Conservation (phyloP, 2,113 vertebrate genomes). For the Toxostoma redivivum region DNA sequence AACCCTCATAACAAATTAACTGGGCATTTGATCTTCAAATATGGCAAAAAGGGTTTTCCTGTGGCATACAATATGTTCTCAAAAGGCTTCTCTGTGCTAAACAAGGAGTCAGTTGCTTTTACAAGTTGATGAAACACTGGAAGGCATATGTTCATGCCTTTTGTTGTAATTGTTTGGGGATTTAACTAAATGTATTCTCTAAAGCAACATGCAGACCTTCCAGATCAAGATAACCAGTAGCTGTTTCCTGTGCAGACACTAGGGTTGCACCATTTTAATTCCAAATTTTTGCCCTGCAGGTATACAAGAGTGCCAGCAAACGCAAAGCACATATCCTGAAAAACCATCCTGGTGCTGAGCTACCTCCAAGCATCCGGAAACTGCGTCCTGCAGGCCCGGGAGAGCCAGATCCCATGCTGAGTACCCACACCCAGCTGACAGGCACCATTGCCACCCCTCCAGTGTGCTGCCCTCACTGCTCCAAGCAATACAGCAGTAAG, state of each 20-base stretch:
- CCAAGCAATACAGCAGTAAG: constrained; percentile 99
- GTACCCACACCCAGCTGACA: constrained; percentile 96
- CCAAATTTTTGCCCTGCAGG: constrained; percentile 67
- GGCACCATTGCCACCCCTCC: constrained; percentile 95
- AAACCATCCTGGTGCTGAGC: constrained; percentile 94
- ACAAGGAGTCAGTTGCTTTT: neutral
- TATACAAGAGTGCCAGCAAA: constrained; percentile 98
- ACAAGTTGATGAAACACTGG: neutral
- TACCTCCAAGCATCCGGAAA: constrained; percentile 96
- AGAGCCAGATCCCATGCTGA: constrained; percentile 96
- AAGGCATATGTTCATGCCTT: neutral
- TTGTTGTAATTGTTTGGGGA: neutral
- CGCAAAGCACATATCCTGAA: constrained; percentile 98
- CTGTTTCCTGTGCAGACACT: neutral
- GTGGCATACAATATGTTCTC: neutral
- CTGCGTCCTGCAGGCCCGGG: constrained; percentile 91
- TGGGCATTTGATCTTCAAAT: neutral
- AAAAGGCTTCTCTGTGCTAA: neutral
- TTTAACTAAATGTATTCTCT: neutral
- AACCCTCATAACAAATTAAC: neutral
- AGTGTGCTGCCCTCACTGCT: constrained; percentile 95
- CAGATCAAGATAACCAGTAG: neutral
- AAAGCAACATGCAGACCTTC: neutral
- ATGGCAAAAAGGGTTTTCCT: neutral
- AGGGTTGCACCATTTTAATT: neutral